Percentiles rank a stretch among this genome's conserved stretches.
phyloP scores from a whole-genome alignment of 2,888 invertebrate species.

The Dasypogon diadema region DNA sequence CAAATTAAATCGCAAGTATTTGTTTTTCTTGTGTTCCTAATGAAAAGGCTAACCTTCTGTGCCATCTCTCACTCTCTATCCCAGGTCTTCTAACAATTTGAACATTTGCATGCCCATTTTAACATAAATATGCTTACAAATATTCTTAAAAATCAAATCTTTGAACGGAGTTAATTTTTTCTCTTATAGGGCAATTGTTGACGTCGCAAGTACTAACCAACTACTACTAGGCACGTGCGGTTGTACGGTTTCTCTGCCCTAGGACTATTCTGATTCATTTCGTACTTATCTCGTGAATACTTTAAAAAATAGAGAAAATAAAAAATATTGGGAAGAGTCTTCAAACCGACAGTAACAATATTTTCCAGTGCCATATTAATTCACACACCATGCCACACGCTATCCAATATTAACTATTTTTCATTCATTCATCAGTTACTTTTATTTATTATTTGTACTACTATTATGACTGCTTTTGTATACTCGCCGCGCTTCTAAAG shows the following conservation, averaged over 20 bases:
- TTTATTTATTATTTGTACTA: slow-evolving; percentile 1
- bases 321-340: neutral
- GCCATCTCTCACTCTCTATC: too few relatives aligned
- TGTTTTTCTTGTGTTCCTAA: too few relatives aligned
- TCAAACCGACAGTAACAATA: neutral
- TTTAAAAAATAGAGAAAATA: neutral
- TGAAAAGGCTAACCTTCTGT: too few relatives aligned
- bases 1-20: neutral
- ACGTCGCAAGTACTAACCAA: slow-evolving; percentile 52
- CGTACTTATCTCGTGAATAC: neutral
- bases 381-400: neutral
- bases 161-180: slow-evolving; percentile 19
- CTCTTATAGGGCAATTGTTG: slow-evolving; percentile 52
- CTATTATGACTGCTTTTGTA: slow-evolving; percentile 22
- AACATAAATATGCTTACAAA: too few relatives aligned
- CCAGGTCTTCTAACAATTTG: too few relatives aligned
- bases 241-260: slow-evolving; percentile 10
- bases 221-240: slow-evolving; percentile 37
- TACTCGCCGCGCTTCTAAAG: neutral
- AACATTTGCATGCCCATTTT: too few relatives aligned
- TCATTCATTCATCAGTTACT: neutral
- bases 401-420: neutral
- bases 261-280: slow-evolving; percentile 21
- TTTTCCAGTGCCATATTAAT: slow-evolving; percentile 16
- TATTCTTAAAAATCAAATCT: slow-evolving; percentile 23